Base-by-base conservation (phyloP, 2,113 vertebrate species). In the Oenanthe melanoleuca region DNA sequence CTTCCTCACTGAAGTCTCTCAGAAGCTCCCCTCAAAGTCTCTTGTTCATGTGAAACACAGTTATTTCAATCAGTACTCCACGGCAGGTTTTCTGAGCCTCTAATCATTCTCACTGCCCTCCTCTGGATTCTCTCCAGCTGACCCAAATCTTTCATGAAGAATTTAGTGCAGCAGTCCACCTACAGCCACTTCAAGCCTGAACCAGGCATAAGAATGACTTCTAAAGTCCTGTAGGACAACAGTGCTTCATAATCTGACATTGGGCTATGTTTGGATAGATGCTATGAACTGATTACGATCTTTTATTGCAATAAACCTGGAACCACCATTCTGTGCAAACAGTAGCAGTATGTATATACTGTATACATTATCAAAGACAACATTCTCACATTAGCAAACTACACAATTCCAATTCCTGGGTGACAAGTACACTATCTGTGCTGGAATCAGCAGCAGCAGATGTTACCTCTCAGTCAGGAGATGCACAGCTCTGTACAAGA, bases 101-200 rank as follows among this genome's bases (percentile, higher is more conserved):
- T 92, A 25, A 84, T 80, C 31, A 86, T 73, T 86, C 73, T 80
- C 34, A 47, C 44, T 86, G 37, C 26, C 38, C 31, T 71, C 56
- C 52, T 74, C 87, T 89, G 40, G 29, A 78, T 74, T 83, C 52
- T 66, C 65, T 91, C 69, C 87, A 84, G 64, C 6, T 87, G 87
- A 94, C 77, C 78, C 78, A 79, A 92, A 92, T 67, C 56, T 85
- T 95, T 94, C 73, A 84, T 25, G 20, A 81, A 94, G 77, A 84
- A 89, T 77, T 74, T 80, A 66, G 47, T 55, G 52, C 18, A 89
- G 34, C 65, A 84, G 61, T 67, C 69, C 44, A 94, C 73, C 84
- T 91, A 91, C 47, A 67, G 65, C 80, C 77, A 74, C 80, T 78
- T 89, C 69, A 86, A 89, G 56, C 44, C 65, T 78, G 29, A 92